Evolutionary conservation across 1,140 invertebrate genomes (phyloP), one percentile per base, ranked within the genome.

Genomic region (Megalopta genalis): DNA sequence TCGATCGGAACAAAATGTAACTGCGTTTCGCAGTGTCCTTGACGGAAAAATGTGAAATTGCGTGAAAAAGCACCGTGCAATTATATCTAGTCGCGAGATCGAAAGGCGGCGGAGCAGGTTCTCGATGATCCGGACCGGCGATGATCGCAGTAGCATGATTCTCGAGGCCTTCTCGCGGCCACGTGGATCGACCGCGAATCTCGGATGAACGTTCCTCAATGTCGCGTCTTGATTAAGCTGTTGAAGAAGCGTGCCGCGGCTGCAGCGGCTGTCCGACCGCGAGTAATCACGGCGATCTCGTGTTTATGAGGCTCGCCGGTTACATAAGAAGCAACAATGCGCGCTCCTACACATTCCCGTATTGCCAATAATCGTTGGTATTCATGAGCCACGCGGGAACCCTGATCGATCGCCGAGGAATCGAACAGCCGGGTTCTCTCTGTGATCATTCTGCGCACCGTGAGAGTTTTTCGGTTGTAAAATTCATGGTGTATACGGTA

Each of bases 401-500:
- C 8, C 54, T 57, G 54, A 57, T 57, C 54, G 54, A 57, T 57
- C 54, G 54, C 10, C 7, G 18, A 5, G 54, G 21, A 57, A 57
- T n/a, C 21, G 54, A n/a, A 32, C 32, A 32, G 32, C 32, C 32
- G 32, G 32, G 1, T 32, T 32, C 6, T 2, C 21, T 46, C 42
- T 46, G 42, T 46, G 54, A 57, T n/a, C 18, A 6, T 6, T n/a
- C 6, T 9, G 21, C 18, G 8, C 7, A 57, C 54, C 54, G 54
- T 57, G 54, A 57, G 54, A 57, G 54, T 57, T 57, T 52, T 57
- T 57, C 54, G 54, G 54, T 57, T 2, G n/a, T 57, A 57, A 57
- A 57, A 57, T 57, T 23, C 21, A 57, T 21, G 6, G 16, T 21
- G 3, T 18, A 3, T 5, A 54, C 21, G 16, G 49, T 54, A 21